Base-by-base conservation (phyloP, 1,140 invertebrate species). In the Dendrolimus punctatus region DNA sequence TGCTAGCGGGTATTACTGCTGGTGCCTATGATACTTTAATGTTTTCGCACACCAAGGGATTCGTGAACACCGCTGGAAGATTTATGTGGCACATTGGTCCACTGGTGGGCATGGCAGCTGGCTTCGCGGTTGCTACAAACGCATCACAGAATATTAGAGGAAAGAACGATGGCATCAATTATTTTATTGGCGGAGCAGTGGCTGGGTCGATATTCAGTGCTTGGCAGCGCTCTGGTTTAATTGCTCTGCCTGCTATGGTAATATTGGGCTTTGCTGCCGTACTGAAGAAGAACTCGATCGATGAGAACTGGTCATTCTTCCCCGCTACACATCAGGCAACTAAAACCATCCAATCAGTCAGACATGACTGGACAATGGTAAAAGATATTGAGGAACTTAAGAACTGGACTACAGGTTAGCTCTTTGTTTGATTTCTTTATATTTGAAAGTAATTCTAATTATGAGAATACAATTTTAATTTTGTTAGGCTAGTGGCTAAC, bases 101-200 rank as follows among this genome's bases (percentile, higher is more conserved):
- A 0, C 43, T 92, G 7, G 81, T 91, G 50, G 91, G 90, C 36
- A 90, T 92, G 86, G 88, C 89, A 6, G 79, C 91, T 6, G 86
- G 91, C 6, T 94, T 92, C 76, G 89, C 91, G 5, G 68, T 91
- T 4, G 88, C 89, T 2, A 88, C 90, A 5, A 93, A 91, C 61
- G 62, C 86, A 2, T 68, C 89, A 2, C 88, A 88, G 8, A 91
- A 90, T 53, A 36, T 91, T 0, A 87, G 93, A 44, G 87, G 88
- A 37, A 92, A 92, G 69, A 91, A 94, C 66, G 93, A 93, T 67
- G 62, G 68, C 75, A 80, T 88, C 0, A 91, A 91, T 62, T 92
- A 91, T 64, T 80, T 89, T 51, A 23, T 90, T 50, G 91, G 91
- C 8, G 91, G 90, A 6, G 68, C 81, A 7, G 85, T 85, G 4